A percentile compares a stretch with the other conserved stretches of the same genome.
Conservation (phyloP, 2,797 vertebrate genomes). For the Leucoraja ocellata region DNA sequence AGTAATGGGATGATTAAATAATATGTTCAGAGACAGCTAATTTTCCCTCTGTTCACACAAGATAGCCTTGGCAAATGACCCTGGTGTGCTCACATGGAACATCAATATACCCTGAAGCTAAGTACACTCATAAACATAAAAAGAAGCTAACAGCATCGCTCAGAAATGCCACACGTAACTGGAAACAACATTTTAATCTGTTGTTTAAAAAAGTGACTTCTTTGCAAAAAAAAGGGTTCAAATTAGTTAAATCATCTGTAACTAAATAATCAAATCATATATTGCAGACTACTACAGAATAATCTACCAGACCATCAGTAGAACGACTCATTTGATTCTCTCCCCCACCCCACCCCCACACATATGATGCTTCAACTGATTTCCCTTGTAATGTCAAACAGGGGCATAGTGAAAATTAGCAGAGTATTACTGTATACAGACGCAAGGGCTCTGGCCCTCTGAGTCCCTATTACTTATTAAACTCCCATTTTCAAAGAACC, state of each 20-base stretch:
- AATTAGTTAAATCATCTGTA: not conserved
- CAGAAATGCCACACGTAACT: not conserved
- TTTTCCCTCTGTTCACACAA: not conserved
- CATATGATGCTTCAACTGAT: not conserved
- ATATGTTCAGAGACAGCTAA: not conserved
- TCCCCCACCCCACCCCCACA: no score
- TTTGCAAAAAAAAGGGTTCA: not conserved
- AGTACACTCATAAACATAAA: not conserved
- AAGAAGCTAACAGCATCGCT: not conserved
- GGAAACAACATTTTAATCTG: not conserved
- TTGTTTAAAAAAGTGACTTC: not conserved
- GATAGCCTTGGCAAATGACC: not conserved
- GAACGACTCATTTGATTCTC: not conserved
- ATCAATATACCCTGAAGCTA: slow-evolving; percentile 26
- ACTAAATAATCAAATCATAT: not conserved
- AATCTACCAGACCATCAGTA: not conserved
- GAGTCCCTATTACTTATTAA: no score
- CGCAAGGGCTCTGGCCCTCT: no score
- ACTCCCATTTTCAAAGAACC: no score
- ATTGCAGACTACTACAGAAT: not conserved
- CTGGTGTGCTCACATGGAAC: not conserved
- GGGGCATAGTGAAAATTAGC: not conserved
- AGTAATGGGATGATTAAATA: not conserved
- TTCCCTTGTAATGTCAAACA: not conserved
- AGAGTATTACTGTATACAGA: not conserved